These are phyloP conservation scores for Pachydiplax longipennis DNA, from an alignment of 2,888 invertebrate species.

Conservation along the genomic window DNA sequence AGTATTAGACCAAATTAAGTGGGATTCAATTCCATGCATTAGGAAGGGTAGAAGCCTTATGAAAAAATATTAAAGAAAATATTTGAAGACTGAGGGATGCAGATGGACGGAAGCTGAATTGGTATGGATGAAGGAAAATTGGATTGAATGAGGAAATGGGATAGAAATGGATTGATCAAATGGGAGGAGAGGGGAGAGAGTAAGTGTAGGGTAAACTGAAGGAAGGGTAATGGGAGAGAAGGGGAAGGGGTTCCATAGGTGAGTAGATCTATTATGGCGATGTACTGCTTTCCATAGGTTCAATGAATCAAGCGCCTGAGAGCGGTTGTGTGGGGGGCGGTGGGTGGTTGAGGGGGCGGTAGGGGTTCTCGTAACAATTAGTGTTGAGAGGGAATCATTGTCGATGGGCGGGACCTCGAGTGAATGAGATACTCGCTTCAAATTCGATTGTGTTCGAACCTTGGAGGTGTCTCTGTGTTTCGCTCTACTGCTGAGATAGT, in stretches of 20 bases:
- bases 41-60: too few species aligned
- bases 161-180: too few species aligned
- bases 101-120: too few species aligned
- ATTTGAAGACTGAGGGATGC: too few species aligned
- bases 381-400: conserved; percentile 45
- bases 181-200: neutral
- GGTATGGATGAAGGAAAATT: too few species aligned
- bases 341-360: neutral
- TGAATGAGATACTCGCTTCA: conserved; percentile 12
- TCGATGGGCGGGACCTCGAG: conserved; percentile 20
- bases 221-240: neutral
- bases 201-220: neutral
- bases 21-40: too few species aligned
- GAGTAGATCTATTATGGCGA: conserved; percentile 13
- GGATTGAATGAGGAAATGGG: too few species aligned
- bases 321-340: neutral
- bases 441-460: conserved; percentile 36
- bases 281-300: conserved; percentile 19
- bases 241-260: neutral
- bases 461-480: neutral
- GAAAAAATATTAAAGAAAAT: too few species aligned
- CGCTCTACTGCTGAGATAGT: neutral
- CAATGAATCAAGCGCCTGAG: conserved; percentile 31
- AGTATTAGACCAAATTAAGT: too few species aligned
- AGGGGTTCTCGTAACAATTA: conserved; percentile 17